Evolutionary conservation across 2,113 vertebrate species (phyloP), one percentile per base, ranked within the genome.

Genomic region (Pimephales promelas): DNA sequence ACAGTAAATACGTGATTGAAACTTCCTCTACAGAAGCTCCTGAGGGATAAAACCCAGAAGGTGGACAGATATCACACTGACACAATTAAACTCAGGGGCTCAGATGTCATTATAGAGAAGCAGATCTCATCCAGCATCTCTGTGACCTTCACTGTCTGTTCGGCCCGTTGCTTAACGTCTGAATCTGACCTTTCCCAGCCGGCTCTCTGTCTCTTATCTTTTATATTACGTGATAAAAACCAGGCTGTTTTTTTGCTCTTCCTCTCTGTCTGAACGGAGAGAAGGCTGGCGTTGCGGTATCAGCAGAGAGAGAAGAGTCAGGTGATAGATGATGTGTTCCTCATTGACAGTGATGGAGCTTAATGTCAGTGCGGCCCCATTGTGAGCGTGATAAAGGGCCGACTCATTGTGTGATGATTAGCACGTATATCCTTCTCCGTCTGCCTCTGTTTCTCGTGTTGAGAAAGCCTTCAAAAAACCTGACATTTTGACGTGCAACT

Each of bases 131-230:
- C 81, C 62, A 89, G 86, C 86, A 90, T 88, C 87, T 89, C 73
- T 83, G 68, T 88, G 90, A 93, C 93, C 91, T 93, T 92, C 88
- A 85, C 36, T 64, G 90, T 74, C 83, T 80, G 90, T 90, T 86
- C 81, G 79, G 90, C 86, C 85, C 82, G 84, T 89, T 90, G 92
- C 91, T 91, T 92, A 83, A 57, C 86, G 84, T 54, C 81, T 87
- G 83, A 85, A 66, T 82, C 72, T 85, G 81, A 88, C 85, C 88
- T 73, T 70, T 68, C 79, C 83, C 86, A 87, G 83, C 79, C 62
- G 54, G 20, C 85, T 40, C 74, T 61, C 80, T 76, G 85, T 88
- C 88, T 84, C 87, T 88, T 84, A 64, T 78, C 73, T 84, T 83
- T 70, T n/a, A 62, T 62, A 83, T 62, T 57, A 45, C 40, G 49